Percentiles rank a stretch among this genome's conserved stretches.
Conservation (phyloP, 2,113 vertebrate species). For the Platichthys stellatus region DNA sequence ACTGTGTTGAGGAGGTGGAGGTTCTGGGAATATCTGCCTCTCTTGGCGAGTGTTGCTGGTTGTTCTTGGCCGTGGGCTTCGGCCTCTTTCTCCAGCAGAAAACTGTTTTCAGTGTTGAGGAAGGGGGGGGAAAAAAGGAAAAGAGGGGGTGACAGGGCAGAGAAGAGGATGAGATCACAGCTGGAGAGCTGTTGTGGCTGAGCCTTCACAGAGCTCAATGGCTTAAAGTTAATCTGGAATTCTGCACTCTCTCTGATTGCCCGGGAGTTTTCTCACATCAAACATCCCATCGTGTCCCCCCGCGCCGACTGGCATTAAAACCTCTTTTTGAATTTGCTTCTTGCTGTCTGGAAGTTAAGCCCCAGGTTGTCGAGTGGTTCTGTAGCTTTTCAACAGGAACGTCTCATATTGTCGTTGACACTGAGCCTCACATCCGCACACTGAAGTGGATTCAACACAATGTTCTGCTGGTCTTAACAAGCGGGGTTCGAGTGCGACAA, state of each 20-base stretch:
- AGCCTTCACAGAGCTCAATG: conserved; percentile 61
- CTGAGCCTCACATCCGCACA: conserved; percentile 9
- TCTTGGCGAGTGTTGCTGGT: conserved; percentile 32
- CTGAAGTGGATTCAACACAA: background rate
- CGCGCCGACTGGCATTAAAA: conserved; percentile 51
- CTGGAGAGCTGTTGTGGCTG: conserved; percentile 72
- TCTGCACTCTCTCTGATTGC: conserved; percentile 60
- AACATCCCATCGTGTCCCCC: conserved; percentile 46
- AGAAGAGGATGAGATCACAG: conserved; percentile 70
- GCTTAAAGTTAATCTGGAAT: conserved; percentile 72
- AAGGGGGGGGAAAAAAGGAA: background rate
- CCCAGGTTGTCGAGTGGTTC: conserved; percentile 40
- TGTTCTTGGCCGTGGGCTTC: conserved; percentile 59
- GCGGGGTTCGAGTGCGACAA: conserved; percentile 11
- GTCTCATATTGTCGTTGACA: conserved; percentile 17
- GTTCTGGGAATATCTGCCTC: conserved; percentile 63
- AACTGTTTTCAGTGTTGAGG: conserved; percentile 25
- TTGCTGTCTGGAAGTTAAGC: conserved; percentile 29
- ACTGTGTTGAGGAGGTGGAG: conserved; percentile 32
- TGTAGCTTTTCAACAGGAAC: conserved; percentile 18
- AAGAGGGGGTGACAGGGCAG: conserved; percentile 36
- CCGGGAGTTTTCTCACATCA: conserved; percentile 61
- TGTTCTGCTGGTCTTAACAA: conserved; percentile 2
- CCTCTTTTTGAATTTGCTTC: conserved; percentile 33
- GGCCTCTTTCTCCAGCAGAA: conserved; percentile 43